These are phyloP conservation scores for Drosophila ustulata DNA, from an alignment of 2,888 invertebrate species.

Conservation along the genomic window DNA sequence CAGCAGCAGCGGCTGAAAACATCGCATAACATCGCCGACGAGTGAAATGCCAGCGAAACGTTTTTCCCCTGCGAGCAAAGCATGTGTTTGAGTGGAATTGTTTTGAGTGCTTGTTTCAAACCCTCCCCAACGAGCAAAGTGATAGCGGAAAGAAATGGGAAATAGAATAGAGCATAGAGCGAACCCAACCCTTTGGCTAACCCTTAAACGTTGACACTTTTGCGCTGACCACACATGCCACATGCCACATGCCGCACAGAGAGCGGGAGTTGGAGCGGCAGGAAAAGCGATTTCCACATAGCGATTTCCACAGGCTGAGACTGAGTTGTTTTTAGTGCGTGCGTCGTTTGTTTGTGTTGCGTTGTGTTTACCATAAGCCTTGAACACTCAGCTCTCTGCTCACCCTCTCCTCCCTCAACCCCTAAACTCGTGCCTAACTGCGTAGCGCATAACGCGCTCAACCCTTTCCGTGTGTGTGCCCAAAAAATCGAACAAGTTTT, in stretches of 20 bases:
- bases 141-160: not conserved
- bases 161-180: not conserved
- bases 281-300: conserved; percentile 9
- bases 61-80: conserved; percentile 36
- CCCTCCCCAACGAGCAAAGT: conserved; percentile 32
- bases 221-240: conserved; percentile 65
- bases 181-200: conserved; percentile 72
- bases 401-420: conserved; percentile 20
- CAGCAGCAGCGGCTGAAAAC: conserved; percentile 47
- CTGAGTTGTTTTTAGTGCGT: conserved; percentile 61
- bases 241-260: conserved; percentile 41
- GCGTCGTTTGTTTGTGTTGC: conserved; percentile 55
- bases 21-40: conserved; percentile 72
- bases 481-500: conserved; percentile 69
- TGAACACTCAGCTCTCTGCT: not conserved
- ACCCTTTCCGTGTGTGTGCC: conserved; percentile 55
- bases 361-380: conserved; percentile 5
- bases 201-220: conserved; percentile 76
- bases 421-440: conserved; percentile 41
- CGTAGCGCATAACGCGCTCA: conserved; percentile 42
- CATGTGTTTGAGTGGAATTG: conserved; percentile 24
- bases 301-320: conserved; percentile 10
- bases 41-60: conserved; percentile 50
- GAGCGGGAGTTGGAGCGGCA: conserved; percentile 16
- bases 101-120: not conserved